Evolutionary conservation across 2,797 vertebrate species (phyloP).

Genomic region (Psittacula derbiana): DNA sequence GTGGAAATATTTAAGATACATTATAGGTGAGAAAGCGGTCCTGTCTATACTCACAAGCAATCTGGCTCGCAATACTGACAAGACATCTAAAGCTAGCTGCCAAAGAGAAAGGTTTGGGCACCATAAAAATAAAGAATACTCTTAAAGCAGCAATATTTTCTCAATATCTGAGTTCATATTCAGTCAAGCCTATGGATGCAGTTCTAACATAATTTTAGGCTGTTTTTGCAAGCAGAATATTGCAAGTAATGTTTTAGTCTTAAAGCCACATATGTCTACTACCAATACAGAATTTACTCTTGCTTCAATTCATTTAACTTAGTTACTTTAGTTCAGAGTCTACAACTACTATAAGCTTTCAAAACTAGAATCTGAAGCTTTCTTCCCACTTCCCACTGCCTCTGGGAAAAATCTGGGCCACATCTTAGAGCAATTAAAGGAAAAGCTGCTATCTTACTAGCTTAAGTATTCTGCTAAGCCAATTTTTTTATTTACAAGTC

Average conservation of each 20-base stretch:
- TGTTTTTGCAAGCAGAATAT: neutral
- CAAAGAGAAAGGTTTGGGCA: neutral
- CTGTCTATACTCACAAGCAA: neutral
- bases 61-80: neutral
- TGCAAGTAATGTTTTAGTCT: neutral
- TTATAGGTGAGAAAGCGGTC: neutral
- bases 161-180: neutral
- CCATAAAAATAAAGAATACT: neutral
- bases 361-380: neutral
- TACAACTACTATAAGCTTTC: neutral
- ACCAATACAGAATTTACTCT: neutral
- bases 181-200: neutral
- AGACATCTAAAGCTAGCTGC: neutral
- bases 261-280: neutral
- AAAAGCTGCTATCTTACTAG: neutral
- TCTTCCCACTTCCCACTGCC: neutral
- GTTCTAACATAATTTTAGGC: neutral
- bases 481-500: neutral
- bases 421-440: neutral
- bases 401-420: neutral
- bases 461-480: neutral
- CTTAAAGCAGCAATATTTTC: neutral
- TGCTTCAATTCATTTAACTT: neutral
- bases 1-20: neutral
- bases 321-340: neutral